Evolutionary conservation across 2,888 invertebrate species (phyloP), one percentile per base, ranked within the genome.

Genomic region (Unio delphinus): DNA sequence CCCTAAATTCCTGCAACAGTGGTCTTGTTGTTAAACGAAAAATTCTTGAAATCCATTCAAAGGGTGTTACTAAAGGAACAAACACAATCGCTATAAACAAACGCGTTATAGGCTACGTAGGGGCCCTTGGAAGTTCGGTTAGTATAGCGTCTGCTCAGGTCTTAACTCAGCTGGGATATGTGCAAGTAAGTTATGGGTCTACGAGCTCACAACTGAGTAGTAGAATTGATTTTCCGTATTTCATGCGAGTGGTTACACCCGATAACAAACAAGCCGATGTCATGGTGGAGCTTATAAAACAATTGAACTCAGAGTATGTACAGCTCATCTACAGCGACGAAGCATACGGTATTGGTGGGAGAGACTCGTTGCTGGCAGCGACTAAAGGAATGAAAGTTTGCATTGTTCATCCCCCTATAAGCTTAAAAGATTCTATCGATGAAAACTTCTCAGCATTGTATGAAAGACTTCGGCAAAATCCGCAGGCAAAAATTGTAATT

Each of bases 401-500:
- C n/a, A 56, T 69, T 23, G 61, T 60, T 55, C 26, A 62, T 62
- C 20, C 69, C 61, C 30, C 59, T 73, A 7, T 45, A 64, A 61
- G 64, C 66, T 17, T 26, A 64, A 54, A 65, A 73, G 70, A 57
- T n/a, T 72, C 17, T 64, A 64, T 55, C 26, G 26, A 20, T 55
- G 70, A 57, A 23, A 73, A 20, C 62, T 64, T 58, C n/a, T 65
- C 57, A 28, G 28, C 23, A 64, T 67, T 68, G 11, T 68, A 61
- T 45, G 70, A 76, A 17, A 23, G 65, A 20, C 56, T 80, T 18
- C 56, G 70, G 2, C 61, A 45, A n/a, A 34, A 62, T 34, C 60
- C 74, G 0, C 67, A 64, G 58, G 80, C 80, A 7, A 74, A 68
- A 56, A 69, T 78, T 59, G 74, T 80, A 5, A 64, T 80, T 30